phyloP scores from a whole-genome alignment of 2,888 invertebrate genomes.

The Agriotes lineatus region DNA sequence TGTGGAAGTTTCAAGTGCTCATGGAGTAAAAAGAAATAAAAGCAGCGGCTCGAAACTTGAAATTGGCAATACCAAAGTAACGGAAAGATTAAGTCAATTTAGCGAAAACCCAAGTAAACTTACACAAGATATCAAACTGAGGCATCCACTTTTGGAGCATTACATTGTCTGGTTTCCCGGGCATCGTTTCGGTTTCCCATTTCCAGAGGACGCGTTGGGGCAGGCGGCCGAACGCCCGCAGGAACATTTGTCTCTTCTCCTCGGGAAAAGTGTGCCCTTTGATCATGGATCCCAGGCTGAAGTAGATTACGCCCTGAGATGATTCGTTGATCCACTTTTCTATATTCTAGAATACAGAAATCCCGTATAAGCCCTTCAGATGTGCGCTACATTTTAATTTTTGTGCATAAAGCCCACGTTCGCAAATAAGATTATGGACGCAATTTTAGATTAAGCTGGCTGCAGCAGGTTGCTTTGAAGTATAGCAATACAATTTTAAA shows the following conservation, averaged over 20 bases:
- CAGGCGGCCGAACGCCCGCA: constrained; percentile 73
- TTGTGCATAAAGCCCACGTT: not conserved
- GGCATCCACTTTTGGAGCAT: constrained; percentile 78
- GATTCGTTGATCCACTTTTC: constrained; percentile 75
- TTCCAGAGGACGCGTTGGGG: constrained; percentile 83
- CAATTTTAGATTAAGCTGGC: not conserved
- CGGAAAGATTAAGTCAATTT: not conserved
- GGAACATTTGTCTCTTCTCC: constrained; percentile 71
- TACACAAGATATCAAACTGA: constrained; percentile 84
- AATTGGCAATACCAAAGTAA: not conserved
- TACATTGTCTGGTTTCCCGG: constrained; percentile 73
- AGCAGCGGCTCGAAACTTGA: not conserved
- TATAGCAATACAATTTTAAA: not conserved
- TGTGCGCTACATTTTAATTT: constrained; percentile 10
- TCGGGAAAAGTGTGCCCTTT: constrained; percentile 74
- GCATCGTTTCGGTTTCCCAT: constrained; percentile 75
- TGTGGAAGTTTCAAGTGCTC: not conserved
- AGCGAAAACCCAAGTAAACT: no score
- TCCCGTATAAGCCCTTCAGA: constrained; percentile 13
- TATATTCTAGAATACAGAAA: constrained; percentile 68
- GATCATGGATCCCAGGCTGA: constrained; percentile 83
- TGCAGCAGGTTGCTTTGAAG: constrained; percentile 3
- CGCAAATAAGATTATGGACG: not conserved
- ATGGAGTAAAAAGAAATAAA: not conserved
- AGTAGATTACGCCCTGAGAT: constrained; percentile 76